Evolutionary conservation across 2,888 invertebrate species (phyloP).

Genomic region (Oasisia sp.): DNA sequence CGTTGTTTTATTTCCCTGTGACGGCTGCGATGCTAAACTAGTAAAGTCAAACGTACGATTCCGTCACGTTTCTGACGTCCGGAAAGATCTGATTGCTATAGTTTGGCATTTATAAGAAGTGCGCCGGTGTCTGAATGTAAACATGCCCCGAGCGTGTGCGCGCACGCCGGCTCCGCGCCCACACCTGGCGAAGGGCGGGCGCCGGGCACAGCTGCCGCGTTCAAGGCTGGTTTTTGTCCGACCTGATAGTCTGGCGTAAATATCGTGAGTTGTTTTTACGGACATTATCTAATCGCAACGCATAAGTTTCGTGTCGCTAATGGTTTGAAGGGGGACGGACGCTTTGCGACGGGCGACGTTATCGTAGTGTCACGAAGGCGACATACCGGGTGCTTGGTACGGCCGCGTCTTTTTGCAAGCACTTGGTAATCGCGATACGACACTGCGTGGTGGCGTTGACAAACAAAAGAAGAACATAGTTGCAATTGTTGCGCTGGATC

Average conservation of each 20-base stretch:
- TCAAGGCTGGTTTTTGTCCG: background rate
- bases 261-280: background rate
- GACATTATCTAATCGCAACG: background rate
- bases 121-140: background rate
- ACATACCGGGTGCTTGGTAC: background rate
- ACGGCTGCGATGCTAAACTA: background rate
- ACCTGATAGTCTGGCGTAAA: background rate
- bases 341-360: background rate
- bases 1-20: background rate
- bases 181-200: background rate
- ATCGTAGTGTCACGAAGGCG: background rate
- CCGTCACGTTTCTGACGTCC: background rate
- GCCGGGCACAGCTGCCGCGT: background rate
- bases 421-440: background rate
- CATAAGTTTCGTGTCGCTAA: constrained; percentile 5
- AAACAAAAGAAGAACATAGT: background rate
- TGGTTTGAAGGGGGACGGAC: background rate
- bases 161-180: background rate
- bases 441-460: background rate
- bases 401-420: background rate
- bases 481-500: background rate
- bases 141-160: background rate
- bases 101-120: background rate
- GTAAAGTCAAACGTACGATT: background rate
- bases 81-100: background rate